Evolutionary conservation across 2,888 invertebrate species (phyloP).

Genomic region (Drosophila quinaria): DNA sequence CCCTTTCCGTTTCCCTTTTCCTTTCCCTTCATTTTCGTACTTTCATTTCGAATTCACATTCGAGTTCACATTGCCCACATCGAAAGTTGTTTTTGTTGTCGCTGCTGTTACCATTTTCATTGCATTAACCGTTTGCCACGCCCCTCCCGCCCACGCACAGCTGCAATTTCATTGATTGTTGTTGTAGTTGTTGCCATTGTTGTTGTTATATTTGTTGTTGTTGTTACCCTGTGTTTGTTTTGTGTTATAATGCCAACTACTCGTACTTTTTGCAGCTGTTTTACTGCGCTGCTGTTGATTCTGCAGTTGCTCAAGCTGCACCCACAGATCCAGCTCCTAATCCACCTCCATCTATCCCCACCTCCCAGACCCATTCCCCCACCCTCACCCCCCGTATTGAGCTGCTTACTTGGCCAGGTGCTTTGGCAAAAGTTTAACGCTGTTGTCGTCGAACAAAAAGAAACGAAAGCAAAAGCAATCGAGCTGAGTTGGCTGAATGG

Average conservation of each 20-base stretch:
- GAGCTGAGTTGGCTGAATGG: conserved; percentile 63
- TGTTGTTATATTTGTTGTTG: conserved; percentile 10
- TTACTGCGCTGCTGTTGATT: conserved; percentile 65
- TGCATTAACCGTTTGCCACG: conserved; percentile 73
- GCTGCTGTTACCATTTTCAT: conserved; percentile 72
- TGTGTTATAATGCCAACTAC: conserved; percentile 55
- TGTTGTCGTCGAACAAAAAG: conserved; percentile 42
- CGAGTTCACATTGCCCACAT: conserved; percentile 50
- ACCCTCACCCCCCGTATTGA: neutral
- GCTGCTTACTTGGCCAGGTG: conserved; percentile 17
- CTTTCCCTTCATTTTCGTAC: neutral
- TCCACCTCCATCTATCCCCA: conserved; percentile 1
- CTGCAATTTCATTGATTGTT: conserved; percentile 46
- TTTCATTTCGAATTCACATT: conserved; percentile 39
- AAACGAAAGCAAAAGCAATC: conserved; percentile 49
- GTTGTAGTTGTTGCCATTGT: neutral
- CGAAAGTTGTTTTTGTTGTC: conserved; percentile 71
- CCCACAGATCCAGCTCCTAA: conserved; percentile 42
- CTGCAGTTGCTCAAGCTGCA: conserved; percentile 51
- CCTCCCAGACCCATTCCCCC: neutral
- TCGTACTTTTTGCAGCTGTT: conserved; percentile 54
- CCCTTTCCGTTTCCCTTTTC: neutral
- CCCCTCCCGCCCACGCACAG: conserved; percentile 11
- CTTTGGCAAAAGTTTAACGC: conserved; percentile 50
- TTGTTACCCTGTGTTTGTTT: conserved; percentile 32